These are phyloP conservation scores for Corythucha ciliata DNA, from an alignment of 2,888 invertebrate genomes.

Conservation along the genomic window DNA sequence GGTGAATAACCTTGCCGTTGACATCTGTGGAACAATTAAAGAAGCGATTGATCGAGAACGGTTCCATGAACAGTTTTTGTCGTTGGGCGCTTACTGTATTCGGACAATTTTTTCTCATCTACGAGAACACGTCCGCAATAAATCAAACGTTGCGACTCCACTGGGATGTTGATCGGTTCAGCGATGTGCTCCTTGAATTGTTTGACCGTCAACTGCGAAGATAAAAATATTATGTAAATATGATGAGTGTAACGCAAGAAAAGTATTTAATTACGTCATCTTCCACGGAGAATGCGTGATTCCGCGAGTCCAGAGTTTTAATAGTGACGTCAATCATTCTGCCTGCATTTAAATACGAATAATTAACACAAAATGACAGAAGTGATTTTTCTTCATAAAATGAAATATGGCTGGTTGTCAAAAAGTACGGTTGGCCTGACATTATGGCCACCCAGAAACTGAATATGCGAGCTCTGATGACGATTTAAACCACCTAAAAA, in stretches of 20 bases:
- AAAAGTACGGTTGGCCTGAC: too few relatives aligned
- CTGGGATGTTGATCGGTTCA: conserved; percentile 66
- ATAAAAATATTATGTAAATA: conserved; percentile 30
- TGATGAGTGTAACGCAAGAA: conserved; percentile 2
- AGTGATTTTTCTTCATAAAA: too few relatives aligned
- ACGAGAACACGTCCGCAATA: conserved; percentile 89
- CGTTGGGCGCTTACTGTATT: conserved; percentile 58
- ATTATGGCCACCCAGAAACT: too few relatives aligned
- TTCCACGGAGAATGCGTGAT: conserved; percentile 69
- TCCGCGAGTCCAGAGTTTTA: conserved; percentile 80
- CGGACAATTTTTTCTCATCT: conserved; percentile 73
- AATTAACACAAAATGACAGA: too few relatives aligned
- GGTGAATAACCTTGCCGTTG: conserved; percentile 82
- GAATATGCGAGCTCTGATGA: too few relatives aligned
- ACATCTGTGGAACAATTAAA: conserved; percentile 53
- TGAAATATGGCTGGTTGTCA: too few relatives aligned
- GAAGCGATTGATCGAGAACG: background rate
- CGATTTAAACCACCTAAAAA: too few relatives aligned
- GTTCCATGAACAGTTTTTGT: background rate
- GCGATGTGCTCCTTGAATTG: conserved; percentile 72
- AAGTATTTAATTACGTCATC: conserved; percentile 58
- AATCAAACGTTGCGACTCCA: conserved; percentile 78
- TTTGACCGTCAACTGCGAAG: conserved; percentile 61
- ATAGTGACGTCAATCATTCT: conserved; percentile 81
- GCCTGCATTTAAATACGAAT: too few relatives aligned